A percentile compares a stretch with the other conserved stretches of the same genome.
Evolutionary conservation across 2,888 invertebrate genomes (phyloP).

Genomic region (Calameuta idolon): DNA sequence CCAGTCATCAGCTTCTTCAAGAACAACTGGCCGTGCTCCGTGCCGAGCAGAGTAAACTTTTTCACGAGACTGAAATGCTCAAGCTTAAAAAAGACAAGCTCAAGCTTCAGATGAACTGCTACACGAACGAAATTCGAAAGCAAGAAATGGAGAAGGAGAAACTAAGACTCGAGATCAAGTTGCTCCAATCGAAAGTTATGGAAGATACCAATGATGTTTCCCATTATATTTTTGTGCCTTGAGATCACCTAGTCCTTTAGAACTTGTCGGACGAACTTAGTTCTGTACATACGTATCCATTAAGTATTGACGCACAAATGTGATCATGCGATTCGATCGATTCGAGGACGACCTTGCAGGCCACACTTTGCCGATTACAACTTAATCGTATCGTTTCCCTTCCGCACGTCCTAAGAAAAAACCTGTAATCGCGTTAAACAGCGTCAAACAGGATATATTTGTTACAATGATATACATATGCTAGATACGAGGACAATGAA

Average conservation of each 20-base stretch:
- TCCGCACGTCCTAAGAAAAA: background rate
- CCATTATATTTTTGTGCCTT: conserved; percentile 62
- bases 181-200: conserved; percentile 58
- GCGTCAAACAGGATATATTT: background rate
- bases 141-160: conserved; percentile 62
- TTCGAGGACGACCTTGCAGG: background rate
- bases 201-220: conserved; percentile 60
- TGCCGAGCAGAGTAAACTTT: conserved; percentile 56
- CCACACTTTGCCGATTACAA: background rate
- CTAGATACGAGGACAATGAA: background rate
- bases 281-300: background rate
- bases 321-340: background rate
- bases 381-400: background rate
- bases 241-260: conserved; percentile 18
- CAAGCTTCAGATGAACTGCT: conserved; percentile 59
- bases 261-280: background rate
- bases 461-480: background rate
- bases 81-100: conserved; percentile 67
- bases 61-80: conserved; percentile 60
- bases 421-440: background rate
- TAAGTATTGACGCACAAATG: background rate
- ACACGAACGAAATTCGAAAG: conserved; percentile 52
- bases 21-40: conserved; percentile 60
- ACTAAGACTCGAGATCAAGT: conserved; percentile 58
- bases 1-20: conserved; percentile 53